Conservation (phyloP, 1,140 invertebrate species). For the Bradysia coprophila region DNA sequence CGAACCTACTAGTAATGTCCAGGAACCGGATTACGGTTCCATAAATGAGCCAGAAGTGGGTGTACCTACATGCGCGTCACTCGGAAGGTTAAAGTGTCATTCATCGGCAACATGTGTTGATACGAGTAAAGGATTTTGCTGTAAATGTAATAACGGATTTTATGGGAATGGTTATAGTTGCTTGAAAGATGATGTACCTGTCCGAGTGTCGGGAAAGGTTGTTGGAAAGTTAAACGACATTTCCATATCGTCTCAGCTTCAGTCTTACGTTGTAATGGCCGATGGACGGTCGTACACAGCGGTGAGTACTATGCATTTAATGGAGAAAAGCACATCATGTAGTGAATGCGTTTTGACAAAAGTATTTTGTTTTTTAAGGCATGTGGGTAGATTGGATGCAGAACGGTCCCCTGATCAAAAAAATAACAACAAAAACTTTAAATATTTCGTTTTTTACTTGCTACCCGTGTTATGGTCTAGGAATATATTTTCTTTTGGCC, state of each 20-base stretch:
- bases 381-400: no score
- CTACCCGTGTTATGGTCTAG: no score
- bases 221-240: slow-evolving; percentile 61
- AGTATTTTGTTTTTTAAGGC: no score
- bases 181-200: slow-evolving; percentile 56
- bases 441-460: no score
- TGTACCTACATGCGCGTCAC: slow-evolving; percentile 29
- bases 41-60: slow-evolving; percentile 23
- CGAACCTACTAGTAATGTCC: slow-evolving; percentile 35
- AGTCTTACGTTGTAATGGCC: slow-evolving; percentile 76
- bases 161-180: slow-evolving; percentile 87
- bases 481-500: no score
- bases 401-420: no score
- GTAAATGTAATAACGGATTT: slow-evolving; percentile 55
- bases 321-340: no score
- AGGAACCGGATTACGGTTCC: slow-evolving; percentile 39
- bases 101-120: slow-evolving; percentile 66
- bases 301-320: no score
- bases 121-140: slow-evolving; percentile 70
- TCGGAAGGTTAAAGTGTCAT: slow-evolving; percentile 50
- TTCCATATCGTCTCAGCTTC: slow-evolving; percentile 58
- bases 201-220: slow-evolving; percentile 73
- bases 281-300: slow-evolving; percentile 86
- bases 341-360: no score
- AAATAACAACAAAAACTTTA: no score